Base-by-base conservation (phyloP, 1,140 invertebrate genomes). In the Hylaeus anthracinus region DNA sequence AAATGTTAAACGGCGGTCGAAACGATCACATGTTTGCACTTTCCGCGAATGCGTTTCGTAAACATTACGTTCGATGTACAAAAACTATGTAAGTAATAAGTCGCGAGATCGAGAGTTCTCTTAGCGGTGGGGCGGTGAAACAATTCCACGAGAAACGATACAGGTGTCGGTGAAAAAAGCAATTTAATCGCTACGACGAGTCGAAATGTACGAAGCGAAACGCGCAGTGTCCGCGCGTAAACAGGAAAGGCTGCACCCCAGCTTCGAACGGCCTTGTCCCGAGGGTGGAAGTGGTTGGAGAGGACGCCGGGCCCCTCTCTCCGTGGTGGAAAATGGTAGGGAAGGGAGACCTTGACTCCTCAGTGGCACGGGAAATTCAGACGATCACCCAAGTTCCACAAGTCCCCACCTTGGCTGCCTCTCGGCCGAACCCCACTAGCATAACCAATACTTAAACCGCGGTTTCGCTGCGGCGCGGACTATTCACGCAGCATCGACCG, bases 401-500 rank as follows among this genome's bases (percentile, higher is more conserved):
- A 43, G 72, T 73, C 72, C 84, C 84, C 73, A 77, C 78, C 70
- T 73, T 45, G n/a, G 41, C 39, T 26, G 41, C 37, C 60, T 48
- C 56, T 65, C 72, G 53, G 1, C 66, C 82, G 86, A 89, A 88
- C 92, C 93, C 92, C 91, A 91, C 90, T 92, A 88, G 83, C 79
- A 86, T 91, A 90, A 83, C 88, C 88, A 91, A 92, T 93, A 92
- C 91, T 92, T 93, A 93, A 93, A 89, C 88, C 86, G 80, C 51
- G 88, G 85, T 69, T 86, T 83, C 77, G 81, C 88, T 86, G 87
- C 82, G 88, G 88, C 88, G 90, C 89, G 81, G 88, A 92, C 90
- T 93, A 93, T 91, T 93, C 91, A 86, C 86, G 87, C 91, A 92
- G 92, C 92, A 92, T 92, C 91, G 90, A 86, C 85, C 83, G 86